Conservation (phyloP, 35 echinoderm and acorn worm genomes). For the Heliocidaris erythrogramma region DNA sequence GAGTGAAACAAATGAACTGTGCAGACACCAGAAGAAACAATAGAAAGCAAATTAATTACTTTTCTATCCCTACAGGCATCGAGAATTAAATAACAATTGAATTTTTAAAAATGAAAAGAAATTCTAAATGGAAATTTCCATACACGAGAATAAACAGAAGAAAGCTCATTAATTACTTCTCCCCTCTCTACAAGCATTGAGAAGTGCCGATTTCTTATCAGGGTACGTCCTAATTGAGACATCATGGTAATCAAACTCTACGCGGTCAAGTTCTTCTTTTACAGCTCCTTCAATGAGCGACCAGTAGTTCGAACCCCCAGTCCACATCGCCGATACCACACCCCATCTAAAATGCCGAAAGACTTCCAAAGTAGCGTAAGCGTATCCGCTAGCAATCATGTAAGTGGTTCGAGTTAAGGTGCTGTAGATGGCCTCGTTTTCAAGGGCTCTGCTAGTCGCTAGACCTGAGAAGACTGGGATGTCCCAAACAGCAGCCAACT, state of each 20-base stretch:
- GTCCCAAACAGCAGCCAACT: neutral
- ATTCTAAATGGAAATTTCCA: too few relatives aligned
- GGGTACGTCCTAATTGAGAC: neutral
- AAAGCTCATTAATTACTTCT: neutral
- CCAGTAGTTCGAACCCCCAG: neutral
- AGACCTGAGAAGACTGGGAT: conserved; percentile 25
- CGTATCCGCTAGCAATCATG: conserved; percentile 2
- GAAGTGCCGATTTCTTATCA: neutral
- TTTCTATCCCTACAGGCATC: too few relatives aligned
- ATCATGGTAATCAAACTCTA: neutral
- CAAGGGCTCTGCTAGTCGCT: neutral
- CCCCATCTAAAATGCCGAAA: neutral
- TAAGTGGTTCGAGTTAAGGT: conserved; percentile 17
- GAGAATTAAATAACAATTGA: too few relatives aligned
- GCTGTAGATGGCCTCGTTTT: conserved; percentile 2
- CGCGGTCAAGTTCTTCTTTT: neutral
- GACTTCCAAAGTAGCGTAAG: neutral
- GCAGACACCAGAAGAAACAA: too few relatives aligned
- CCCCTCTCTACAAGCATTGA: neutral
- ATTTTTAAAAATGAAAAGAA: too few relatives aligned
- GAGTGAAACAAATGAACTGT: too few relatives aligned
- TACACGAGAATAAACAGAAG: neutral
- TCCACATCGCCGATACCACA: neutral
- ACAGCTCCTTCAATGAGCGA: conserved; percentile 6
- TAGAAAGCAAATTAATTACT: too few relatives aligned